Evolutionary conservation across 2,888 invertebrate genomes (phyloP), one percentile per base, ranked within the genome.

Genomic region (Melanchra persicariae): DNA sequence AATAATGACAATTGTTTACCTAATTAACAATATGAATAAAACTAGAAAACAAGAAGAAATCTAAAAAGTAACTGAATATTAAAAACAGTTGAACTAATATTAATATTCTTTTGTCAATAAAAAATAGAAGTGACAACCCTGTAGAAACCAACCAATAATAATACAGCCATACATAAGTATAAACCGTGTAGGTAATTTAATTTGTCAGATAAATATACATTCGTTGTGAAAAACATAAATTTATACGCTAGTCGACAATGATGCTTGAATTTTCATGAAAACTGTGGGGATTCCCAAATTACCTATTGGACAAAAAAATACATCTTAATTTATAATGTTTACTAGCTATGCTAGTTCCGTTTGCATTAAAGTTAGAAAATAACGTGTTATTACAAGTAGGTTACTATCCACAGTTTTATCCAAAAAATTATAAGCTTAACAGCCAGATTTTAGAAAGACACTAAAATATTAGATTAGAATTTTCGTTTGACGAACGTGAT

Each of bases 151-250:
- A 55, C 52, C 58, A 66, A 58, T 74, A 84, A 85, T 85, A 65
- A 77, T 45, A 76, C 63, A 75, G 34, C 54, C 58, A 37, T 51
- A 75, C 58, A 30, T 55, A 64, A 58, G 62, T 68, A 74, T 26
- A 71, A 58, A 79, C 64, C 63, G 47, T 77, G 64, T 82, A n/a
- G n/a, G n/a, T n/a, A 82, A 86, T 84, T 74, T 67, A 77, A 84
- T 82, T 72, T 72, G 58, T 59, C 47, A 58, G 67, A 58, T 77
- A 80, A 81, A 63, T 70, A 71, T 70, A 73, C 81, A 74, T 60
- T 73, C n/a, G 54, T 43, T 54, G 55, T 59, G 52, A 69, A 73
- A 71, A 64, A 74, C 57, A 71, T 34, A 37, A 67, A 73, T 65
- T 72, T 57, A 68, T 70, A 57, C 40, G n/a, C 8, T 37, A 63